phyloP scores from a whole-genome alignment of 2,888 invertebrate species.

The Sinotaia quadrata region DNA sequence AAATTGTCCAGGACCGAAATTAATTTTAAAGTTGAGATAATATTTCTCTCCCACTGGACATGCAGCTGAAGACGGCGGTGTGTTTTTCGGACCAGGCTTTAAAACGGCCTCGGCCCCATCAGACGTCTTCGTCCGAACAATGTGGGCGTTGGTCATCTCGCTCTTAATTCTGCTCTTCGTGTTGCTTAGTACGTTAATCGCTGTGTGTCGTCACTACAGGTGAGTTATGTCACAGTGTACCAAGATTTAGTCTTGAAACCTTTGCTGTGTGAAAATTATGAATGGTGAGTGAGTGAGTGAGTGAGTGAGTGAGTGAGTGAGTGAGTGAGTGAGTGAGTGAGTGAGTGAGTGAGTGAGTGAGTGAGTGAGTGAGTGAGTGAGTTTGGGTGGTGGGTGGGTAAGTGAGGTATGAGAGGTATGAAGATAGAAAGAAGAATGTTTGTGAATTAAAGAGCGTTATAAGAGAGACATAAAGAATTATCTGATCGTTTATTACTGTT shows the following conservation, averaged over 20 bases:
- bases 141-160: slow-evolving; percentile 36
- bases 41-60: not conserved
- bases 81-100: not conserved
- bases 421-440: too few relatives aligned
- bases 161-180: slow-evolving; percentile 31
- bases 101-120: not conserved
- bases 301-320: not conserved
- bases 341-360: not conserved
- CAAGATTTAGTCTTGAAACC: not conserved
- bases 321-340: not conserved
- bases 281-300: not conserved
- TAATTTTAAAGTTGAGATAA: not conserved
- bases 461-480: too few relatives aligned
- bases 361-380: not conserved
- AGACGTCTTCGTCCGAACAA: slow-evolving; percentile 31
- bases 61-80: slow-evolving; percentile 22
- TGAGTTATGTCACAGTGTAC: too few relatives aligned
- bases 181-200: slow-evolving; percentile 26
- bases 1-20: too few relatives aligned
- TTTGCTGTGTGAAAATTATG: not conserved
- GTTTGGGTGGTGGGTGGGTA: too few relatives aligned
- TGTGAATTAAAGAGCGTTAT: too few relatives aligned
- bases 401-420: too few relatives aligned
- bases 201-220: slow-evolving; percentile 32
- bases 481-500: too few relatives aligned